Evolutionary conservation across 2,888 invertebrate genomes (phyloP).

Genomic region (Nudaria mundana): DNA sequence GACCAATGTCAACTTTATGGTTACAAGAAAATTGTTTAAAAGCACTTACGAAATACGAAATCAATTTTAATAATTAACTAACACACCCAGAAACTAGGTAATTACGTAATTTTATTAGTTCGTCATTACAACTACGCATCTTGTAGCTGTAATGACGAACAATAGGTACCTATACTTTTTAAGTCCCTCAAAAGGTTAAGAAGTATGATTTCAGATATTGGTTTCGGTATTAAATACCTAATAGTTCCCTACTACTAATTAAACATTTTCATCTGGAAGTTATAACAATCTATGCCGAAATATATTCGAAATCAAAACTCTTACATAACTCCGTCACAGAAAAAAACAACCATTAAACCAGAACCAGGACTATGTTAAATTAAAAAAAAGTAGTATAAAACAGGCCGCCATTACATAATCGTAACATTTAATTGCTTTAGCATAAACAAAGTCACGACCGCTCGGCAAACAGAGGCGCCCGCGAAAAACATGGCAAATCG

Average conservation of each 20-base stretch:
- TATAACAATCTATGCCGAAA: too few species aligned
- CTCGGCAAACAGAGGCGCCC: conserved; percentile 21
- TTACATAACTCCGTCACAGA: conserved; percentile 16
- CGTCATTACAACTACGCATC: too few species aligned
- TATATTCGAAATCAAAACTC: too few species aligned
- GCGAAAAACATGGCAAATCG: conserved; percentile 40
- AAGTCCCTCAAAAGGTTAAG: neutral
- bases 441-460: conserved; percentile 20
- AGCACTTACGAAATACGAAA: neutral
- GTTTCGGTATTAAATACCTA: neutral
- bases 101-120: too few species aligned
- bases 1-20: neutral
- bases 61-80: too few species aligned
- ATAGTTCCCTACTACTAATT: neutral
- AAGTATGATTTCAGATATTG: neutral
- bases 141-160: too few species aligned
- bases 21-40: neutral
- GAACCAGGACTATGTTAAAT: conserved; percentile 24
- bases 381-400: conserved; percentile 29
- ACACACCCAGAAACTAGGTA: too few species aligned
- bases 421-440: conserved; percentile 24
- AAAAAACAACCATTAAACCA: too few species aligned
- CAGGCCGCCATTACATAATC: conserved; percentile 32
- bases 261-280: neutral
- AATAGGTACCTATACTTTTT: too few species aligned